These are phyloP conservation scores for Cryptophagus acutangulus DNA, from an alignment of 2,888 invertebrate genomes.

Conservation along the genomic window DNA sequence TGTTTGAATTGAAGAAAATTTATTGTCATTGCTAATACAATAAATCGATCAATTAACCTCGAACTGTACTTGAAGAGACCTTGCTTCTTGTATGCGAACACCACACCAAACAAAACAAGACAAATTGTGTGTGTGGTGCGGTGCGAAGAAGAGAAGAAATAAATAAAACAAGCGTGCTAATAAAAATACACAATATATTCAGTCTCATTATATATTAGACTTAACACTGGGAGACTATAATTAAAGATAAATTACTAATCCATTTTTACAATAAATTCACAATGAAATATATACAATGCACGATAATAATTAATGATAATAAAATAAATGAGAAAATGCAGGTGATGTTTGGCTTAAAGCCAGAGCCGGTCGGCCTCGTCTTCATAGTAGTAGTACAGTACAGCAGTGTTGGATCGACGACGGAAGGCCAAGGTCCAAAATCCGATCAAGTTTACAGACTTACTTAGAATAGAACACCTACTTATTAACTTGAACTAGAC, in stretches of 20 bases:
- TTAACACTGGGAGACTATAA: conserved; percentile 36
- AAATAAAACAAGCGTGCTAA: conserved; percentile 29
- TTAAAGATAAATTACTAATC: conserved; percentile 40
- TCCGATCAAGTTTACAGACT: conserved; percentile 4
- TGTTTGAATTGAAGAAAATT: too few relatives aligned
- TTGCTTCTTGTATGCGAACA: not conserved
- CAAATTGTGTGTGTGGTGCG: not conserved
- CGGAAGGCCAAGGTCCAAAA: conserved; percentile 15
- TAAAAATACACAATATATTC: conserved; percentile 45
- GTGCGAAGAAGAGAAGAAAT: conserved; percentile 24
- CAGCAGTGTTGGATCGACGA: conserved; percentile 15
- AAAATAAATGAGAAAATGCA: conserved; percentile 30
- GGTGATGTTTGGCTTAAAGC: conserved; percentile 34
- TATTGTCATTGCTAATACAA: too few relatives aligned
- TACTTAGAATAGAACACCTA: not conserved
- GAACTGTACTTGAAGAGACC: conserved; percentile 25
- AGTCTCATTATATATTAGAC: conserved; percentile 46
- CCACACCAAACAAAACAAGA: too few relatives aligned
- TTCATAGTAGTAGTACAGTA: conserved; percentile 7
- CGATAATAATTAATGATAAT: conserved; percentile 30
- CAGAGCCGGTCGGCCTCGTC: conserved; percentile 25
- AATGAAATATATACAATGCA: conserved; percentile 40
- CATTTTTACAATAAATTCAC: conserved; percentile 42
- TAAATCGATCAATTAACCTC: conserved; percentile 27
- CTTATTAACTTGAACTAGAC: not conserved